Base-by-base conservation (phyloP, 2,888 invertebrate species). In the Pristionchus fissidentatus region DNA sequence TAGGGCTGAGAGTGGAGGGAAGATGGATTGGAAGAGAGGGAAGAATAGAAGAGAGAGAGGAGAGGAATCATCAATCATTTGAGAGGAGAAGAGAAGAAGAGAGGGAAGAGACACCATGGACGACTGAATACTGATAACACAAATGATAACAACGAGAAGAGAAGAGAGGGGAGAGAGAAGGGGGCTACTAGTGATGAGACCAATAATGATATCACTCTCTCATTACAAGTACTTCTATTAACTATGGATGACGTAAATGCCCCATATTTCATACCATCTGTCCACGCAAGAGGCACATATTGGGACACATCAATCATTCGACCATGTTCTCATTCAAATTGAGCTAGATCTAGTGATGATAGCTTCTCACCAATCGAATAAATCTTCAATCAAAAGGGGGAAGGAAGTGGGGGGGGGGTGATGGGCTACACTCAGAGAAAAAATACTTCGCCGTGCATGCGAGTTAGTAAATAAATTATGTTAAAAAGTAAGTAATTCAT, bases 11-110 rank as follows among this genome's bases (percentile, higher is more conserved):
- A 77, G 32, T 49, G 49, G 46, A 52, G 32, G 41, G 70, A 70
- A 19, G 32, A 38, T 15, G 70, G 43, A 41, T 35, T 62, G 62
- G 62, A 62, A 35, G 62, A 32, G n/a, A 35, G 62, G 62, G 22
- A 62, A 32, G 26, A n/a, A n/a, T n/a, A 43, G 70, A 70, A 26
- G 38, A 43, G 66, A 62, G 62, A n/a, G 62, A 55, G 62, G 32
- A 10, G 19, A 13, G 73, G 73, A 43, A 73, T 73, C 73, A 73
- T 41, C 73, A 43, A 43, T 73, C 73, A 43, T 73, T 73, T 15
- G 43, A 73, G 73, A 32, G 43, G 43, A 26, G 43, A 73, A 73
- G 41, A 73, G 43, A 29, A 26, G 26, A 26, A 62, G 73, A 73
- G 73, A 73, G 26, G 73, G 41, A n/a, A n/a, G 43, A 73, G 35